These are phyloP conservation scores for Scopus umbretta DNA, from an alignment of 2,113 vertebrate species.

Conservation along the genomic window DNA sequence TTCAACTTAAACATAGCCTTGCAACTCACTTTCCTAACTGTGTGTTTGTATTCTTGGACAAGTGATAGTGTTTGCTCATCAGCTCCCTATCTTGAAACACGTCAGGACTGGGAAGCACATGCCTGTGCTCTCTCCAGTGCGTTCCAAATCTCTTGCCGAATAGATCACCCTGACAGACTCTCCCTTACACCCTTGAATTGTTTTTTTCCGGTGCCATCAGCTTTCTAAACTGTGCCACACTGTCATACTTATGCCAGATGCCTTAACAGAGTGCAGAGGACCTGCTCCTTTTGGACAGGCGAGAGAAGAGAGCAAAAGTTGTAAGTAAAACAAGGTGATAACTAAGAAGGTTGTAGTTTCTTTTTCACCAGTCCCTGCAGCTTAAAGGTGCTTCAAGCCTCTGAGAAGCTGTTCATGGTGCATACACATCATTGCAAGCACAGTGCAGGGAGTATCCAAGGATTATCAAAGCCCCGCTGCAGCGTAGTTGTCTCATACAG, in stretches of 20 bases:
- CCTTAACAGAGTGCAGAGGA: neutral
- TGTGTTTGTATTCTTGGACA: neutral
- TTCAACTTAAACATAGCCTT: neutral
- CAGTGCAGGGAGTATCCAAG: neutral
- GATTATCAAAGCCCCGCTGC: neutral
- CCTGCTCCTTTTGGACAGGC: neutral
- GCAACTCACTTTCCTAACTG: neutral
- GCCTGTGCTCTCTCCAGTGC: neutral
- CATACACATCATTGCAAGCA: neutral
- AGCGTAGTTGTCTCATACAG: neutral
- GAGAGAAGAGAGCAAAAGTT: neutral
- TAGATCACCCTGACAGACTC: neutral
- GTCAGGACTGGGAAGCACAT: neutral
- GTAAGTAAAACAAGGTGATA: neutral
- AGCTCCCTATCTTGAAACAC: constrained; percentile 7
- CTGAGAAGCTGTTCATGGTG: neutral
- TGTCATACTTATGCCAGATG: neutral
- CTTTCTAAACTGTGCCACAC: constrained; percentile 1
- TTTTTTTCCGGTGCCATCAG: constrained; percentile 11
- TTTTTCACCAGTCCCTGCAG: neutral
- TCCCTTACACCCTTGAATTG: neutral
- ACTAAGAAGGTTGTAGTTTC: neutral
- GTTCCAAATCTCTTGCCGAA: neutral
- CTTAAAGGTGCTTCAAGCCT: neutral
- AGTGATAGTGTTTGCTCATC: neutral